Evolutionary conservation across 2,888 invertebrate genomes (phyloP).

Genomic region (Ellobium chinense): DNA sequence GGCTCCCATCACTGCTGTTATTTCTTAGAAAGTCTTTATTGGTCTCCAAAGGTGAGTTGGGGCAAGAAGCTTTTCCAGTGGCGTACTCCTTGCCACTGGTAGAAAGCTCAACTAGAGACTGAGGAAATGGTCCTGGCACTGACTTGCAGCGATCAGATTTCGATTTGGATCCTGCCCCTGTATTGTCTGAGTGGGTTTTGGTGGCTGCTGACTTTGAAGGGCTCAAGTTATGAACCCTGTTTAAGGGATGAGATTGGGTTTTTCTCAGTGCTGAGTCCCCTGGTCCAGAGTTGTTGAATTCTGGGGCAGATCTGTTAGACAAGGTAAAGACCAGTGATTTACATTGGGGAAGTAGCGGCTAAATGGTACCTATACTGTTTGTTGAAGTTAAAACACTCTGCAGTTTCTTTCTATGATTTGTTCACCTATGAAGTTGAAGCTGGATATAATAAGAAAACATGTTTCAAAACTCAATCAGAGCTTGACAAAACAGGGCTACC

Average conservation of each 20-base stretch:
- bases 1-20: slow-evolving; percentile 31
- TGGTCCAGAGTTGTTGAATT: slow-evolving; percentile 76
- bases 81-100: slow-evolving; percentile 3
- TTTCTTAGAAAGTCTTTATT: slow-evolving; percentile 47
- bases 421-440: too few species aligned
- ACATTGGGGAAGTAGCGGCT: not conserved
- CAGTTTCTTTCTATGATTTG: too few species aligned
- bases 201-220: slow-evolving; percentile 45
- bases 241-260: slow-evolving; percentile 80
- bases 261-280: slow-evolving; percentile 81
- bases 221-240: slow-evolving; percentile 60
- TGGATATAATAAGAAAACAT: too few species aligned
- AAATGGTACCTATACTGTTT: not conserved
- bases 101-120: slow-evolving; percentile 36
- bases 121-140: slow-evolving; percentile 62
- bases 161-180: slow-evolving; percentile 37
- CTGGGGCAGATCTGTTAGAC: slow-evolving; percentile 76
- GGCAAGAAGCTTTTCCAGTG: slow-evolving; percentile 59
- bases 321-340: too few species aligned
- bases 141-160: slow-evolving; percentile 70
- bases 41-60: slow-evolving; percentile 63
- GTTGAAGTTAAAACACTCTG: not conserved
- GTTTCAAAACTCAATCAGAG: too few species aligned
- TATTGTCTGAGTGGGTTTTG: slow-evolving; percentile 33
- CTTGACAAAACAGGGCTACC: too few species aligned